These are phyloP conservation scores for Cataglyphis cursor DNA, from an alignment of 2,888 invertebrate genomes.

Conservation along the genomic window DNA sequence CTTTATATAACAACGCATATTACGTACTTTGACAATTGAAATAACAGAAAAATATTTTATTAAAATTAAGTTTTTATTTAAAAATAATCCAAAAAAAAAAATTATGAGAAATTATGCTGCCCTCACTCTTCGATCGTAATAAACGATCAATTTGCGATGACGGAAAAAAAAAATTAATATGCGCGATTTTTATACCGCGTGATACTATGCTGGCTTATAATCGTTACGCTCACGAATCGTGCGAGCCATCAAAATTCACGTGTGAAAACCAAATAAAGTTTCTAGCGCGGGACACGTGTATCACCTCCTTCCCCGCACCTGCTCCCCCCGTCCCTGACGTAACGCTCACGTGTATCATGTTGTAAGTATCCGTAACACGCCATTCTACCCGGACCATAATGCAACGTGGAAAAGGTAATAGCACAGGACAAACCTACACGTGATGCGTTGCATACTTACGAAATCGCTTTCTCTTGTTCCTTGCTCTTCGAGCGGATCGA, in stretches of 20 bases:
- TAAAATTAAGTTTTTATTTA: neutral
- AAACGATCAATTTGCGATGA: neutral
- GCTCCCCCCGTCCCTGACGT: constrained; percentile 62
- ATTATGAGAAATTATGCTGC: neutral
- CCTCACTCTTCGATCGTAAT: neutral
- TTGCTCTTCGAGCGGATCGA: constrained; percentile 41
- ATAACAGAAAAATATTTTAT: neutral
- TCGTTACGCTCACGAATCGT: constrained; percentile 1
- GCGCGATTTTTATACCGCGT: neutral
- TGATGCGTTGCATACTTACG: constrained; percentile 72
- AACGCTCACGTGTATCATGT: constrained; percentile 64
- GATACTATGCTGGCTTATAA: neutral
- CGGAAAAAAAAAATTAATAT: neutral
- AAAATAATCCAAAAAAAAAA: constrained; percentile 2
- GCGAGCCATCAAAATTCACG: constrained; percentile 17
- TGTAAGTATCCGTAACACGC: constrained; percentile 62
- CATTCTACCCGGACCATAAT: constrained; percentile 61
- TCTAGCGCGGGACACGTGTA: constrained; percentile 46
- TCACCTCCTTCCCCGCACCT: constrained; percentile 24
- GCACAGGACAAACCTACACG: constrained; percentile 67
- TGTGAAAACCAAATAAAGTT: constrained; percentile 40
- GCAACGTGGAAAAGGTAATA: constrained; percentile 64
- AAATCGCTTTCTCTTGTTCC: constrained; percentile 61
- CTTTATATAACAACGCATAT: neutral
- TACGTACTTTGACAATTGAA: neutral